Conservation (phyloP, 2,888 invertebrate species). For the Cancer borealis region DNA sequence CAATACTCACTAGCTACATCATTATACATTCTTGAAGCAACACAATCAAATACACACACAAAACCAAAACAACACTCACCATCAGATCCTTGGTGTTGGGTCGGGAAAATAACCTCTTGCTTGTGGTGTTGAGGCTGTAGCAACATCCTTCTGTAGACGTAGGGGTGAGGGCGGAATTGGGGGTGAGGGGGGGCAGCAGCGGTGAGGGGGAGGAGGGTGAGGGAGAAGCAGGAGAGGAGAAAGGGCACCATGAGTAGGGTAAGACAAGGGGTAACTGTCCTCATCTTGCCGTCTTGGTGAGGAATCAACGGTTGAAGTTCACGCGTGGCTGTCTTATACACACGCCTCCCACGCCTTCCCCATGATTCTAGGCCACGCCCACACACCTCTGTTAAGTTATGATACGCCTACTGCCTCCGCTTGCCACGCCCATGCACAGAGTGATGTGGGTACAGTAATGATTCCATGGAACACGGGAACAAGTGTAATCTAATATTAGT, state of each 20-base stretch:
- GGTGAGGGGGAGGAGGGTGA: slow-evolving; percentile 10
- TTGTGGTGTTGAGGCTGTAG: not conserved
- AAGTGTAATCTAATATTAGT: not conserved
- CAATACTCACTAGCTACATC: too few relatives aligned
- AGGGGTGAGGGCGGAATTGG: not conserved
- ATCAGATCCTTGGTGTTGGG: not conserved
- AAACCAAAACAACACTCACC: not conserved
- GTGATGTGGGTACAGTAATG: not conserved
- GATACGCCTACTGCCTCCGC: not conserved
- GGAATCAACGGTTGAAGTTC: not conserved
- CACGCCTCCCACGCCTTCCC: not conserved
- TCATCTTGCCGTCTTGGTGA: not conserved
- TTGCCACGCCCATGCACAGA: not conserved
- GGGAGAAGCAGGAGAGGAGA: slow-evolving; percentile 27
- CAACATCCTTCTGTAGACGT: not conserved
- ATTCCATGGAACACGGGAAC: not conserved
- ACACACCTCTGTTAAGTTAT: not conserved
- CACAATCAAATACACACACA: not conserved
- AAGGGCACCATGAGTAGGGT: slow-evolving; percentile 8
- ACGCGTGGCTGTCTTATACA: slow-evolving; percentile 12
- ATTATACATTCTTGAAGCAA: not conserved
- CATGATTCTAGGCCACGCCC: not conserved
- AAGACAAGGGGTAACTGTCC: not conserved
- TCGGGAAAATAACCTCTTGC: not conserved
- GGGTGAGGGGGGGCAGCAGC: not conserved